Evolutionary conservation across 2,797 vertebrate genomes (phyloP), one percentile per base, ranked within the genome.

Genomic region (Pangasius djambal): DNA sequence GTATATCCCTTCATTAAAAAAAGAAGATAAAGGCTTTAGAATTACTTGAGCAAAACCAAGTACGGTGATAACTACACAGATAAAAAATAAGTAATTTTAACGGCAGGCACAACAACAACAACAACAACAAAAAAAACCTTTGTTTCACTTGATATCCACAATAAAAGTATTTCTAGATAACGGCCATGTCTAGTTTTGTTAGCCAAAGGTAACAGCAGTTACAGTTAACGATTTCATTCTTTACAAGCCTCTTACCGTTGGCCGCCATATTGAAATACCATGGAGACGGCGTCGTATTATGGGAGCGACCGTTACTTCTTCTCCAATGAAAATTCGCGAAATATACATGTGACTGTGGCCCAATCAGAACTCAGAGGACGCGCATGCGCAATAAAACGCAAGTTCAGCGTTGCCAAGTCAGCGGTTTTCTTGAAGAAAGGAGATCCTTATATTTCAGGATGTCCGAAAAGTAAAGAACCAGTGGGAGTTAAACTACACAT

Each of bases 221-320:
- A 9, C 16, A 50, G 8, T 1, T 48, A 69, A 84, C 8, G 16
- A 65, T 50, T n/a, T 31, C n/a, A 85, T 13, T 85, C 61, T 84
- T 69, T 52, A 31, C 8, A 48, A 86, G 22, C 31, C 40, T 79
- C 92, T 93, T 91, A 94, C 93, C 93, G 55, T 88, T 86, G 6
- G 77, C 89, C 18, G 93, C 93, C 93, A 94, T 94, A 13, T 92
- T 94, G 69, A 81, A 85, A 92, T 88, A 70, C 90, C 91, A 93
- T 93, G 92, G 93, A 89, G 83, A 94, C 92, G 61, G 92, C 89
- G 72, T 90, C 79, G 34, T 52, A 6, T 44, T 79, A 22, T 37
- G 78, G 44, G 69, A 5, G 8, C 77, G 2, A 44, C 44, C 1
- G 67, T 20, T 6, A 52, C n/a, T 22, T 8, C n/a, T 52, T 13